Conservation (phyloP, 92 coral and sea anemone species). For the Phenganax stokvisi region DNA sequence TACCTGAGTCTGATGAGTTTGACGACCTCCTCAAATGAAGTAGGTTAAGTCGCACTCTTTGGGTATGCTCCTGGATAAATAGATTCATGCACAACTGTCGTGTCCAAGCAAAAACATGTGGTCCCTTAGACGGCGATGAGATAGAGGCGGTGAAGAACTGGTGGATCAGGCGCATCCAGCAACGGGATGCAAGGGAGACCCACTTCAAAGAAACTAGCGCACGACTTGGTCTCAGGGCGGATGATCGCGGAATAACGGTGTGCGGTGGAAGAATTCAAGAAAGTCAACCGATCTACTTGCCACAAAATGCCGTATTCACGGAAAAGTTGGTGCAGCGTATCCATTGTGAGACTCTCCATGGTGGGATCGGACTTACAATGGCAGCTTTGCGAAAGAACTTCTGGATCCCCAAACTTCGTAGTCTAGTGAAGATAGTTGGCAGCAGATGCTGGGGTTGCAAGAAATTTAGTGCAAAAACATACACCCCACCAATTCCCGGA, state of each 20-base stretch:
- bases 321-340: slow-evolving; percentile 36
- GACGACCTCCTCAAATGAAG: slow-evolving; percentile 3
- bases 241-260: slow-evolving; percentile 5
- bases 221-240: slow-evolving; percentile 22
- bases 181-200: neutral
- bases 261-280: slow-evolving; percentile 37
- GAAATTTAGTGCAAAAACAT: neutral
- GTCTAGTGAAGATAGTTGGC: neutral
- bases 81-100: slow-evolving; percentile 42
- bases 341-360: slow-evolving; percentile 38
- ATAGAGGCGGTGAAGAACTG: slow-evolving; percentile 12
- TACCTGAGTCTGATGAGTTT: neutral
- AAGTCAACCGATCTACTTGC: slow-evolving; percentile 24
- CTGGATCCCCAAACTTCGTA: slow-evolving; percentile 37
- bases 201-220: neutral
- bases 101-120: slow-evolving; percentile 5
- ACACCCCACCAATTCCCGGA: neutral
- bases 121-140: slow-evolving; percentile 30
- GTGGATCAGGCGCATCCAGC: slow-evolving; percentile 41
- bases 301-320: slow-evolving; percentile 19
- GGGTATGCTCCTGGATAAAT: slow-evolving; percentile 27
- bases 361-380: slow-evolving; percentile 48
- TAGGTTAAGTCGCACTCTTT: slow-evolving; percentile 8
- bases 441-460: neutral
- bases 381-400: slow-evolving; percentile 36